A percentile compares a stretch with the other conserved stretches of the same genome.
phyloP scores from a whole-genome alignment of 2,888 invertebrate species.

The Erebia aethiops region DNA sequence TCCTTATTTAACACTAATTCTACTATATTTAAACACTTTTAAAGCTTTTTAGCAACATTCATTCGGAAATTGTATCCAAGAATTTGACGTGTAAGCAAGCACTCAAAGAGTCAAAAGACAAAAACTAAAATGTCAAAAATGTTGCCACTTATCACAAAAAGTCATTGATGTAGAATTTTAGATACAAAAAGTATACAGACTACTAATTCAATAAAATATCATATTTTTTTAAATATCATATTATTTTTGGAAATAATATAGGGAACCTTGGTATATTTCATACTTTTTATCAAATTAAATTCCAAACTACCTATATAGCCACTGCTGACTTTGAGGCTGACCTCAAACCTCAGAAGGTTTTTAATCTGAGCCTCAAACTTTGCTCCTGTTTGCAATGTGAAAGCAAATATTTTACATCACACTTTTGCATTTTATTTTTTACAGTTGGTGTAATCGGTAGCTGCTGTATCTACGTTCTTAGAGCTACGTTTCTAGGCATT shows the following conservation, averaged over 20 bases:
- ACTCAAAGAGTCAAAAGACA: slow-evolving; percentile 22
- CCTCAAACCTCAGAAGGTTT: too few species aligned
- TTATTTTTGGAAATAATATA: too few species aligned
- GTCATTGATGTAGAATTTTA: too few species aligned
- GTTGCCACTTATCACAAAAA: slow-evolving; percentile 38
- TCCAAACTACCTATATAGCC: too few species aligned
- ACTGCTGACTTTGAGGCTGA: too few species aligned
- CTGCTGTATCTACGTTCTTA: too few species aligned
- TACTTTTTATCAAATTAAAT: too few species aligned
- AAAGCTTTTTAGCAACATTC: slow-evolving; percentile 41
- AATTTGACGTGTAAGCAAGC: slow-evolving; percentile 52
- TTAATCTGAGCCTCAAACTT: neutral
- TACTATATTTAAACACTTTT: slow-evolving; percentile 31
- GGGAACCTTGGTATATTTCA: neutral
- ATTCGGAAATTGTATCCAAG: slow-evolving; percentile 43
- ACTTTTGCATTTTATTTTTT: neutral
- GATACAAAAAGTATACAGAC: neutral
- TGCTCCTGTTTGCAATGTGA: neutral
- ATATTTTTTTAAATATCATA: too few species aligned
- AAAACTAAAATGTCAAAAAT: slow-evolving; percentile 28
- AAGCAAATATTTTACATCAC: neutral
- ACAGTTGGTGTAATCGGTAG: neutral
- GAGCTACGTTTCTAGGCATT: too few species aligned
- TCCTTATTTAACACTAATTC: slow-evolving; percentile 28
- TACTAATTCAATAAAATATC: neutral